Evolutionary conservation across 2,113 vertebrate genomes (phyloP), one percentile per base, ranked within the genome.

Genomic region (Noturus placidus): DNA sequence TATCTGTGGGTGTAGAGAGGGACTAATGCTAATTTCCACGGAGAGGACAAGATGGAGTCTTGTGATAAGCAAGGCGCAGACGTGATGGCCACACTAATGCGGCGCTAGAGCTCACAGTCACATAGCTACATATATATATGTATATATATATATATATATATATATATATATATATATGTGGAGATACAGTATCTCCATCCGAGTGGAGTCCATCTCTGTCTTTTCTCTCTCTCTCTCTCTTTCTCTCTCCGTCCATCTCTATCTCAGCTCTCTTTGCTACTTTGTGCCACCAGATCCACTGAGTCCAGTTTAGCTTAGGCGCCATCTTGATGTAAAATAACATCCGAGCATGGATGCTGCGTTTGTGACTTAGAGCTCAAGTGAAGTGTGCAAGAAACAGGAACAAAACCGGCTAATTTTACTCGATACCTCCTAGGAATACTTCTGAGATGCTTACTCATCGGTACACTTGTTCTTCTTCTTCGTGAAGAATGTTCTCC

Each of bases 1-100:
- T 83, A 69, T 76, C 78, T 57, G 30, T 50, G 56, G 38, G 50
- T 17, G 33, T 86, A 42, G 72, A 67, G 57, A 77, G 46, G 25
- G 13, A 38, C 84, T 83, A 20, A 19, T 84, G 81, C 72, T 89
- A 65, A 89, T 89, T 89, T 87, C 46, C 76, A 65, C 74, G 17
- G 59, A 85, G 46, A 82, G 46, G 67, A 89, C 65, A 87, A 89
- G 88, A 84, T 87, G 85, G 85, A 87, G 81, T 56, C 74, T 52
- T 56, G 61, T 30, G 63, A 82, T 72, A 84, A 87, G 74, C 17
- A 13, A 0, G 70, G 82, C 50, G 4, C 19, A 85, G 82, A 82
- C 30, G 63, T 85, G 74, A 89, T 35, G 61, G 17, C 65, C 50
- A 70, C 61, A 27, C 46, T 82, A 82, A 86, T 82, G 65, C 67